phyloP scores from a whole-genome alignment of 37 sponge, comb jelly and placozoan genomes.

The Agelas oroides region DNA sequence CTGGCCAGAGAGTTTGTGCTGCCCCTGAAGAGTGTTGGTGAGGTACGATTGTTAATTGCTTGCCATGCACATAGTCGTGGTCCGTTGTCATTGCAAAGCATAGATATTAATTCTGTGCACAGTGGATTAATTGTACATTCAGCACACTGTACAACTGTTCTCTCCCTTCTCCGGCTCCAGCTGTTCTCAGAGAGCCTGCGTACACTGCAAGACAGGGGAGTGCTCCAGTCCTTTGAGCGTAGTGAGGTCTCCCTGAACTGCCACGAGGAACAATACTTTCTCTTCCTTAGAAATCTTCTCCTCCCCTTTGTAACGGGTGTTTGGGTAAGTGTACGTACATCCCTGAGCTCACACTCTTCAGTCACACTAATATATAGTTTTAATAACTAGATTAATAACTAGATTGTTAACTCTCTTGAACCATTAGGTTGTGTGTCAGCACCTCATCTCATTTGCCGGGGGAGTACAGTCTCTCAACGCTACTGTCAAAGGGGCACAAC shows the following conservation, averaged over 20 bases:
- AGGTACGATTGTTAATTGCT: constrained; percentile 48
- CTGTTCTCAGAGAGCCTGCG: constrained; percentile 48
- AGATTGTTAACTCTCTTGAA: background rate
- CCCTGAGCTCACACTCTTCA: no score
- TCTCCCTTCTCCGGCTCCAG: constrained; percentile 24
- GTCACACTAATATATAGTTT: no score
- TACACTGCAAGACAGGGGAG: constrained; percentile 56
- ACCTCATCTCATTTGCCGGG: constrained; percentile 60
- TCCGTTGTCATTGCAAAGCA: no score
- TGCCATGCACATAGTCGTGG: no score
- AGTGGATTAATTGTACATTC: no score
- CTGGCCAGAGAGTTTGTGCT: constrained; percentile 58
- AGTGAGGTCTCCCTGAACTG: background rate
- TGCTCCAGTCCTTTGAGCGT: background rate
- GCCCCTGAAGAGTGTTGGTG: background rate
- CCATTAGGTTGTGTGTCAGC: constrained; percentile 60
- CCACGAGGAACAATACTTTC: background rate
- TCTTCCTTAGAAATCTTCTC: constrained; percentile 44
- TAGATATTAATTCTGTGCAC: no score
- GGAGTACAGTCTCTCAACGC: constrained; percentile 68
- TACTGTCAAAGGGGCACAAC: constrained; percentile 56
- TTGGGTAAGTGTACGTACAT: constrained; percentile 59
- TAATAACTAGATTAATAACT: no score
- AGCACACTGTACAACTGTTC: no score
- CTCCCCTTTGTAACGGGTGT: constrained; percentile 63